A percentile compares a stretch with the other conserved stretches of the same genome.
phyloP scores from a whole-genome alignment of 2,113 vertebrate species.

The Mohoua ochrocephala region DNA sequence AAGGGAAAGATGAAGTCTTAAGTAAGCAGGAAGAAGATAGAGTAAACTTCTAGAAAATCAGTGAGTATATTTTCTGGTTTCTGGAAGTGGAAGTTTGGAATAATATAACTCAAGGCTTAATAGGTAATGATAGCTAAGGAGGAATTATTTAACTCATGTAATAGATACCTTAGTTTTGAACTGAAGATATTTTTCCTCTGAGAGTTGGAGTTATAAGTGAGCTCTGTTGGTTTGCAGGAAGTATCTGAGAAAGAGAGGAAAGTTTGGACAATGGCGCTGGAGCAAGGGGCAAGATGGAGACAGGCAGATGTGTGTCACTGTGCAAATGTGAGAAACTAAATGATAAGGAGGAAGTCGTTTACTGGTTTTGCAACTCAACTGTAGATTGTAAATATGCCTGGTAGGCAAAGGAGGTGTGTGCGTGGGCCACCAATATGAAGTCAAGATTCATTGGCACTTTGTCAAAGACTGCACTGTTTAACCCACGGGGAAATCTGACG shows the following conservation, averaged over 20 bases:
- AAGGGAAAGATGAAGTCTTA: neutral
- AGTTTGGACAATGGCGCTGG: neutral
- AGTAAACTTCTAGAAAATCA: neutral
- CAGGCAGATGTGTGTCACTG: neutral
- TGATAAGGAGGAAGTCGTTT: neutral
- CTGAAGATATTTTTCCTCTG: neutral
- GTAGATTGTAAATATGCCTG: neutral
- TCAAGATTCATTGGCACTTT: neutral
- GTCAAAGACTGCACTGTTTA: neutral
- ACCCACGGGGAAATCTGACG: neutral
- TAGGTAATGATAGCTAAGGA: neutral
- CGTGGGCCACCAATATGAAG: neutral
- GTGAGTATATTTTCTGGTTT: rapidly evolving
- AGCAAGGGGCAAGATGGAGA: neutral
- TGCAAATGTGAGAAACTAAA: neutral
- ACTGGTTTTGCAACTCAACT: neutral
- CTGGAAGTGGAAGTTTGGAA: neutral
- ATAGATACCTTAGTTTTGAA: neutral
- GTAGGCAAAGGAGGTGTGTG: neutral
- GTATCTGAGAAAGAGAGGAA: neutral
- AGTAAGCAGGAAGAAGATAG: neutral
- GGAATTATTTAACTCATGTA: neutral
- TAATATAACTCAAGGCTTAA: neutral
- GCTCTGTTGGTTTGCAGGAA: neutral
- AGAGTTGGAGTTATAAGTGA: neutral